A percentile compares a stretch with the other conserved stretches of the same genome.
Conservation (phyloP, 2,888 invertebrate genomes). For the Reticulitermes lucifugus region DNA sequence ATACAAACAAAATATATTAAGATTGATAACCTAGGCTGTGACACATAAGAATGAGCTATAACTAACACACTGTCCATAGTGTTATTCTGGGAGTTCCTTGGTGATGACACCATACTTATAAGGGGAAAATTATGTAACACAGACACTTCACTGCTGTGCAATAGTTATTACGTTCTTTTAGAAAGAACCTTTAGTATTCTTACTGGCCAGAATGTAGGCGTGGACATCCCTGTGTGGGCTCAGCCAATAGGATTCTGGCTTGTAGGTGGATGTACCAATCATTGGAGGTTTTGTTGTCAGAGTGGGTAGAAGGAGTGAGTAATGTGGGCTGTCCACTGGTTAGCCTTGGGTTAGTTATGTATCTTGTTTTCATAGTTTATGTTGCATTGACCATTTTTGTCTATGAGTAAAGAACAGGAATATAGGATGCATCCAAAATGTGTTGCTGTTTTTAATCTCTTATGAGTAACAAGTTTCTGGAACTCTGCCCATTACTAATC, state of each 20-base stretch:
- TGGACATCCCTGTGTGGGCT: conserved; percentile 27
- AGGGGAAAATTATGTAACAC: conserved; percentile 9
- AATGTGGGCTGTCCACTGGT: conserved; percentile 40
- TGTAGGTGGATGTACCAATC: conserved; percentile 29
- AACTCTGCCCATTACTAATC: neutral
- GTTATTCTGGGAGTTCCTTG: conserved; percentile 24
- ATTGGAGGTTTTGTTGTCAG: neutral
- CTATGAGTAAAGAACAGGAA: conserved; percentile 12
- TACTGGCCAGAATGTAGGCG: conserved; percentile 25
- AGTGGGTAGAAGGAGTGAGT: conserved; percentile 23
- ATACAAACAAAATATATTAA: neutral
- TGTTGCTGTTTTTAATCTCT: neutral
- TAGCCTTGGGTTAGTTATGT: conserved; percentile 43
- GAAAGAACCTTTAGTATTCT: neutral
- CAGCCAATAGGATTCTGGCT: conserved; percentile 11
- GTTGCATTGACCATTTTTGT: conserved; percentile 44
- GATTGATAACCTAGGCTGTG: neutral
- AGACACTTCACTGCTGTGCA: conserved; percentile 10
- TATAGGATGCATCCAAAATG: conserved; percentile 14
- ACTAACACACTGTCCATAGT: neutral
- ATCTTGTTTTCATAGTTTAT: conserved; percentile 29
- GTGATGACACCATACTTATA: conserved; percentile 27
- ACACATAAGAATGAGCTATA: neutral
- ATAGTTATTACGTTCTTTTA: conserved; percentile 23
- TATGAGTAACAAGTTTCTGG: neutral